Conservation (phyloP, 2,888 invertebrate genomes). For the Cremastobaeus sp. region DNA sequence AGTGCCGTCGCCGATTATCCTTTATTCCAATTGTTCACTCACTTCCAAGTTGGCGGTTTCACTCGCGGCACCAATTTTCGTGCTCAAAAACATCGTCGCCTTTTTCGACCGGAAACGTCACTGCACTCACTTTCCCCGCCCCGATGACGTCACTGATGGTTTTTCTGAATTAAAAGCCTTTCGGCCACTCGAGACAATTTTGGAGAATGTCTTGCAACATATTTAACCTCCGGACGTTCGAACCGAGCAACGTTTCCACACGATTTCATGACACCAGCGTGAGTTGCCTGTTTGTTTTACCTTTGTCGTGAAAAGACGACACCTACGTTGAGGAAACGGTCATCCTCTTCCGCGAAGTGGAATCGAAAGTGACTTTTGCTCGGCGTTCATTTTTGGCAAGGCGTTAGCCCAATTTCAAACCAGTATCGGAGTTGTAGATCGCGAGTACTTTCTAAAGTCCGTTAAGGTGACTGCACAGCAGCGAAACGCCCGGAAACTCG, state of each 20-base stretch:
- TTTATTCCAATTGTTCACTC: constrained; percentile 66
- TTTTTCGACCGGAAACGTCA: constrained; percentile 8
- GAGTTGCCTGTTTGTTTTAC: too few species aligned
- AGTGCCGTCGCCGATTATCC: constrained; percentile 62
- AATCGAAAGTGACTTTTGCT: constrained; percentile 27
- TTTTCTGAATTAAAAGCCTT: constrained; percentile 5
- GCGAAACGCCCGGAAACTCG: constrained; percentile 62
- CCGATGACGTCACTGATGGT: constrained; percentile 27
- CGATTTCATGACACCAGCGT: too few species aligned
- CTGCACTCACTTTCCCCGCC: constrained; percentile 25
- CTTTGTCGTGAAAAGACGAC: too few species aligned
- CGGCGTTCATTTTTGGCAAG: constrained; percentile 45
- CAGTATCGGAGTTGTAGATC: constrained; percentile 39
- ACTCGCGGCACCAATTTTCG: constrained; percentile 63
- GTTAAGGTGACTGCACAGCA: constrained; percentile 69
- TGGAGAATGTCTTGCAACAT: too few species aligned
- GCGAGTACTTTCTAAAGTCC: constrained; percentile 73
- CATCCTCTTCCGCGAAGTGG: not conserved
- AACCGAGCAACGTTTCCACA: too few species aligned
- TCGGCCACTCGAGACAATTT: not conserved
- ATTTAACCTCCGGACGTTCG: too few species aligned
- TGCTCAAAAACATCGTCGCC: constrained; percentile 20
- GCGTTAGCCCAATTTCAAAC: constrained; percentile 62
- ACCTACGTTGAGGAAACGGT: too few species aligned
- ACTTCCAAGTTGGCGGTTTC: constrained; percentile 61